phyloP scores from a whole-genome alignment of 2,797 vertebrate species.

The Coranthus polyacanthus region DNA sequence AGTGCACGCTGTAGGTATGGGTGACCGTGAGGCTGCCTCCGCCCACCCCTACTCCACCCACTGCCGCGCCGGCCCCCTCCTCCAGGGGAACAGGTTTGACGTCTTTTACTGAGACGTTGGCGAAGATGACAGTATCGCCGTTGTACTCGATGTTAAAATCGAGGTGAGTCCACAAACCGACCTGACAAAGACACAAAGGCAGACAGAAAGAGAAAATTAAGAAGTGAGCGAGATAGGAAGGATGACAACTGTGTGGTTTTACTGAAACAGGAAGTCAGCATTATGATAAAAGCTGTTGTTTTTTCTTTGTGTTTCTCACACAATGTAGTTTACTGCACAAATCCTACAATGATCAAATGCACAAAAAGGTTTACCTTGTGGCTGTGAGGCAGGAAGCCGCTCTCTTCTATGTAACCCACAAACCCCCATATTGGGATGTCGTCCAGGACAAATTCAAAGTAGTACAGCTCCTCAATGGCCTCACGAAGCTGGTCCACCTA shows the following conservation, averaged over 20 bases:
- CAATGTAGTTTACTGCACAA: not conserved
- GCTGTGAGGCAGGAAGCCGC: conserved; percentile 93
- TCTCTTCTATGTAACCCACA: conserved; percentile 95
- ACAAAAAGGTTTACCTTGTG: conserved; percentile 85
- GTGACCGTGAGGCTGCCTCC: conserved; percentile 83
- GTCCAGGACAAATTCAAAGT: conserved; percentile 95
- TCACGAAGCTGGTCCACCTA: conserved; percentile 92
- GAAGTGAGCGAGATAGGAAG: not conserved
- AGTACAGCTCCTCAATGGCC: conserved; percentile 94
- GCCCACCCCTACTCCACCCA: conserved; percentile 78
- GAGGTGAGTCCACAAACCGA: conserved; percentile 93
- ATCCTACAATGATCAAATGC: not conserved
- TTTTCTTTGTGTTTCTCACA: not conserved
- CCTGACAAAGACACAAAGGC: conserved; percentile 57
- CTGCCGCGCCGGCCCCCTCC: conserved; percentile 76
- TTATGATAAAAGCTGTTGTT: not conserved
- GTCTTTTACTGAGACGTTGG: conserved; percentile 92
- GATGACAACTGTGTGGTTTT: not conserved
- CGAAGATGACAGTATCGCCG: conserved; percentile 89
- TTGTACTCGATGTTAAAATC: conserved; percentile 96
- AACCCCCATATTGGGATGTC: conserved; percentile 94
- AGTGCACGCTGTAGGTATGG: conserved; percentile 92
- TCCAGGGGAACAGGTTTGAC: conserved; percentile 93
- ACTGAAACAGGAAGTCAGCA: conserved; percentile 9
- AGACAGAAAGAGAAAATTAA: not conserved